Base-by-base conservation (phyloP, 2,113 vertebrate genomes). In the Orientallactaga bullata region DNA sequence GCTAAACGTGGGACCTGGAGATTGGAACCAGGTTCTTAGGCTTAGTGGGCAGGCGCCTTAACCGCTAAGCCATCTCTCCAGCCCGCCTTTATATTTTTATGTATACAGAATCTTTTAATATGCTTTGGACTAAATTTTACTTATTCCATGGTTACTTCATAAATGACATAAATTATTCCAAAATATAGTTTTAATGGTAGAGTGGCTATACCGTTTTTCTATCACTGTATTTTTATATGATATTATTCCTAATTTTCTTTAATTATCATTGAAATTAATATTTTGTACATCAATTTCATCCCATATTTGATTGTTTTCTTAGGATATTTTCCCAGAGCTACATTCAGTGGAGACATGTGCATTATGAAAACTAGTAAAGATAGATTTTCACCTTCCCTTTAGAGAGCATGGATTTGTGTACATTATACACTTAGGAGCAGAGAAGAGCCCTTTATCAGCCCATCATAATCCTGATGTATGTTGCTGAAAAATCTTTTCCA, bases 181-280 rank as follows among this genome's bases (percentile, higher is more conserved):
- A 88, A 80, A 15, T 69, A 39, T 82, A 55, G 39, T 93, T 66
- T 79, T 69, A 77, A 58, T 77, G 32, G 55, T 26, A 26, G 1
- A 66, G 77, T 42, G 4, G 12, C 26, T 61, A 15, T 82, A 42
- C 13, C 4, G 17, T 60, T 72, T 91, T 18, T 85, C 55, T 80
- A 16, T 63, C 5, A n/a, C 21, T 82, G 26, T 24, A 24, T 79
- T 55, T 85, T 94, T 92, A 47, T 42, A 74, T 13, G 82, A 7
- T 83, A 74, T 13, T 85, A 7, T 83, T 86, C 65, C 47, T 69
- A 84, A 79, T 37, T 91, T 90, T 88, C 37, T 23, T 83, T 65
- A 15, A 86, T 73, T 89, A 24, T 80, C 10, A 65, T 39, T 81
- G 21, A 26, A 74, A 32, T 26, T 37, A 51, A 72, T 21, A 1